Evolutionary conservation across 2,888 invertebrate species (phyloP), one percentile per base, ranked within the genome.

Genomic region (Macaria notata): DNA sequence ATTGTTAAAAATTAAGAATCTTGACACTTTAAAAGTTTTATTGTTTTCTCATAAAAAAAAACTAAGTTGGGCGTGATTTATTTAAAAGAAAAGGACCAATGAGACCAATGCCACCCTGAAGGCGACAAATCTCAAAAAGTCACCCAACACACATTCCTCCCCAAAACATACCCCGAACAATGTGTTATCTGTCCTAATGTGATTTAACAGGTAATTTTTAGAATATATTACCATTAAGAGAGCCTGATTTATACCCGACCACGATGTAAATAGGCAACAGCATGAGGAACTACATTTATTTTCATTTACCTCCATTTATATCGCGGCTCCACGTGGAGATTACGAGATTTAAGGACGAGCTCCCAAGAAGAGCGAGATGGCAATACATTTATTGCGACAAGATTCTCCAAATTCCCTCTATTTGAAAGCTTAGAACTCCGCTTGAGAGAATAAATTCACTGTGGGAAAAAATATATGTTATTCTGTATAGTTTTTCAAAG

Each of bases 201-300:
- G 89, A 91, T 91, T 89, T 91, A 90, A 88, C 88, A 87, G 88
- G 88, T 89, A 88, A 88, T 89, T 88, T 90, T 84, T 73, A 72
- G 78, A 88, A 90, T 84, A 88, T 84, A 90, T 88, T 88, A 87
- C 85, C 79, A 77, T 80, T 83, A 82, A 86, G 81, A 82, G 79
- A 82, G 77, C 74, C 72, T 78, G 83, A 90, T 89, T 89, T 88
- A 90, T 88, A 75, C 73, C 69, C 69, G 70, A 71, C 64, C 82
- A 82, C 83, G 84, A 86, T 85, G 87, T 88, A 89, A 88, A 88
- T 90, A 90, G 86, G 84, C 80, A 86, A 85, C 80, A 85, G 86
- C 85, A 89, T 88, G 89, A 90, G 88, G 90, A 88, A 91, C 88
- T 89, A 88, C 89, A 88, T 91, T 91, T 83, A 89, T 90, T 88